Percentiles rank a stretch among this genome's conserved stretches.
Evolutionary conservation across 1,140 invertebrate genomes (phyloP).

Genomic region (Homarus americanus): DNA sequence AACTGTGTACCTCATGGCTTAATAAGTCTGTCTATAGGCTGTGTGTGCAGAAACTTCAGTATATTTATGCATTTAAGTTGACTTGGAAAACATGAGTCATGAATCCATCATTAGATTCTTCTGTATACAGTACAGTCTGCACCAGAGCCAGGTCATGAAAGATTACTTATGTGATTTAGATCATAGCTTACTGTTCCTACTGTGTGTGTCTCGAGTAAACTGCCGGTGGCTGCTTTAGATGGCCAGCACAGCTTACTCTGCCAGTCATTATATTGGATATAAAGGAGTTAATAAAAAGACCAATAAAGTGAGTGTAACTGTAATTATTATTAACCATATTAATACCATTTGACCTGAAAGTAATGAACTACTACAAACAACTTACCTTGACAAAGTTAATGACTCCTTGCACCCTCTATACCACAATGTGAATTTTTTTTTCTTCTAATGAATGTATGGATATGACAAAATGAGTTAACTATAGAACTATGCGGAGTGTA

Average conservation of each 20-base stretch:
- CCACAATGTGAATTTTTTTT: too few relatives aligned
- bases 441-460: too few relatives aligned
- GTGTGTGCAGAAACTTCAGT: constrained; percentile 42
- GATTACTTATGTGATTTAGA: constrained; percentile 66
- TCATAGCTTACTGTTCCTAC: constrained; percentile 70
- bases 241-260: constrained; percentile 39
- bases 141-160: constrained; percentile 61
- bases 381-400: neutral
- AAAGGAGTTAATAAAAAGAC: constrained; percentile 69
- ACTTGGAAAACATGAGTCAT: constrained; percentile 15
- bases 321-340: neutral
- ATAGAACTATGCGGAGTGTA: too few relatives aligned
- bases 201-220: constrained; percentile 53
- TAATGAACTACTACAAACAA: too few relatives aligned
- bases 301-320: constrained; percentile 47
- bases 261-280: constrained; percentile 71
- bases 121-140: constrained; percentile 39
- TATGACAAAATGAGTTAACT: too few relatives aligned
- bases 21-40: constrained; percentile 57
- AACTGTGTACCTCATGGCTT: constrained; percentile 68
- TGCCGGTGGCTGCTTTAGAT: constrained; percentile 27
- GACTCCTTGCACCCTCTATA: too few relatives aligned
- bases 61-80: constrained; percentile 33
- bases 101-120: neutral
- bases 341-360: too few relatives aligned